Conservation (phyloP, 2,113 vertebrate species). For the Pluvialis apricaria region DNA sequence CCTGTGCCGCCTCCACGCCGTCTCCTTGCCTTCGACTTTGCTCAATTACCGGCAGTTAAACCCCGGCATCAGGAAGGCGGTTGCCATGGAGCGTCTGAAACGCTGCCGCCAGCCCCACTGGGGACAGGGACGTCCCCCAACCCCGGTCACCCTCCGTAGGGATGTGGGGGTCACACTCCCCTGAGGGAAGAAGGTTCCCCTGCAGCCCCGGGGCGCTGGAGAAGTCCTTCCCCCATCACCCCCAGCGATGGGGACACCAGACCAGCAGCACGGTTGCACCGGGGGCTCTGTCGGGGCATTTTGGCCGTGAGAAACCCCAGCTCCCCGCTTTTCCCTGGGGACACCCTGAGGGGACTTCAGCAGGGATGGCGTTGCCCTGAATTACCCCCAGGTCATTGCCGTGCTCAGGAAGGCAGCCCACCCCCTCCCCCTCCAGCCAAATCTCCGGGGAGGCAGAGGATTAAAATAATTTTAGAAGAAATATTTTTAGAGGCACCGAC, state of each 20-base stretch:
- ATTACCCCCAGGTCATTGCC: not conserved
- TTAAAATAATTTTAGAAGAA: not conserved
- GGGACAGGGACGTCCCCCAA: not conserved
- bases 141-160: accelerated
- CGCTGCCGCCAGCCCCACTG: accelerated
- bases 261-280: not conserved
- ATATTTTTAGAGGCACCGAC: not conserved
- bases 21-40: not conserved
- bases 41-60: not conserved
- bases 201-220: not conserved
- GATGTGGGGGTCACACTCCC: not conserved
- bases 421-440: not conserved
- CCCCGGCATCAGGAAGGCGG: not conserved
- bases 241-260: not conserved
- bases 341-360: not conserved
- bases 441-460: accelerated
- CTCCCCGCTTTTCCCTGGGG: not conserved
- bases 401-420: accelerated
- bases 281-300: not conserved
- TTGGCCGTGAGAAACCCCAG: not conserved
- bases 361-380: not conserved
- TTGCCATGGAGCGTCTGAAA: not conserved
- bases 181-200: not conserved
- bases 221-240: no score
- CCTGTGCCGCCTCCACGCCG: not conserved